These are phyloP conservation scores for Eutrigla gurnardus DNA, from an alignment of 2,797 vertebrate genomes.

Conservation along the genomic window DNA sequence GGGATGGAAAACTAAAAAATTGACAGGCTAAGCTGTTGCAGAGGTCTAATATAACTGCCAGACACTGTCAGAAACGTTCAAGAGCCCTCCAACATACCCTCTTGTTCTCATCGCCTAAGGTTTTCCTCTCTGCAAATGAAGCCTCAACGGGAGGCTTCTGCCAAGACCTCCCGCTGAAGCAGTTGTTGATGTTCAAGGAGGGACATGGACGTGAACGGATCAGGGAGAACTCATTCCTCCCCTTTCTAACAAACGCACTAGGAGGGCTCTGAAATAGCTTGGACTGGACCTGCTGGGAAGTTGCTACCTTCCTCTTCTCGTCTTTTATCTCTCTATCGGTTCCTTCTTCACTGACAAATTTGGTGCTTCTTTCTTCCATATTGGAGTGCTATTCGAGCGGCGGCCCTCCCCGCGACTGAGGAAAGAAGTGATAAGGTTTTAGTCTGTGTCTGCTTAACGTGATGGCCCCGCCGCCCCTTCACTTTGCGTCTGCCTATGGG, in stretches of 20 bases:
- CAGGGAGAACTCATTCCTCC: slow-evolving; percentile 44
- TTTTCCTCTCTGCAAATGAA: slow-evolving; percentile 67
- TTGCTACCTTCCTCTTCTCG: slow-evolving; percentile 22
- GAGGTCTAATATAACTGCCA: slow-evolving; percentile 65
- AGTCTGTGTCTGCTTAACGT: slow-evolving; percentile 34
- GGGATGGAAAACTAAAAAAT: slow-evolving; percentile 28
- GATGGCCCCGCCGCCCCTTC: slow-evolving; percentile 36
- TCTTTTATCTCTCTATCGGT: slow-evolving; percentile 17
- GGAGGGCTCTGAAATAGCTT: slow-evolving; percentile 63
- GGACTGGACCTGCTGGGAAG: slow-evolving; percentile 47
- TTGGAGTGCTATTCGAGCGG: slow-evolving; percentile 41
- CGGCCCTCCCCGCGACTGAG: slow-evolving; percentile 14
- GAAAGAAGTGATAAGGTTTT: slow-evolving; percentile 40
- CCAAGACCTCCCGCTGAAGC: slow-evolving; percentile 50
- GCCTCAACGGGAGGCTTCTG: slow-evolving; percentile 51
- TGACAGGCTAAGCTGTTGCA: slow-evolving; percentile 41
- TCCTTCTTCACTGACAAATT: slow-evolving; percentile 23
- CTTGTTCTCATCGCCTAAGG: slow-evolving; percentile 51
- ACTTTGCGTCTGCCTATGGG: slow-evolving; percentile 41
- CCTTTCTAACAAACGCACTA: slow-evolving; percentile 33
- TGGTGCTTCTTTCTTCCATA: slow-evolving; percentile 29
- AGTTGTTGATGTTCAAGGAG: slow-evolving; percentile 59
- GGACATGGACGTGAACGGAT: slow-evolving; percentile 43
- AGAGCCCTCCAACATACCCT: slow-evolving; percentile 47
- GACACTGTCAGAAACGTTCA: slow-evolving; percentile 52